Percentiles rank a stretch among this genome's conserved stretches.
Evolutionary conservation across 2,797 vertebrate genomes (phyloP).

Genomic region (Rhodeus uyekii): DNA sequence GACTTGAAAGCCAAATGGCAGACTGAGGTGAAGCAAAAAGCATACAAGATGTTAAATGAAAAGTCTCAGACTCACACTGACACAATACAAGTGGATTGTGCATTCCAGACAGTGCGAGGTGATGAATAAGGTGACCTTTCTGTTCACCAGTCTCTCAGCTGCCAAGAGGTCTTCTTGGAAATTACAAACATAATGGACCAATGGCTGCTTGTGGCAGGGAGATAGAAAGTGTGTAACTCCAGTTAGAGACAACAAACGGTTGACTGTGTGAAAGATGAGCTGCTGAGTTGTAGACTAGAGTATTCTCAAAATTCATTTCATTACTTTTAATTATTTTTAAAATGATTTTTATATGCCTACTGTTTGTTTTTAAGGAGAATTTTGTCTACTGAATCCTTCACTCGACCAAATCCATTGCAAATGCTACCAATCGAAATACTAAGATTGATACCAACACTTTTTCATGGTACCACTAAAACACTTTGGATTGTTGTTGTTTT

Average conservation of each 20-base stretch:
- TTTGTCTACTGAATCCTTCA: background rate
- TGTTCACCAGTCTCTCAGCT: constrained; percentile 41
- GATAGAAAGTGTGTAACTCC: constrained; percentile 12
- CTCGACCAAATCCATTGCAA: background rate
- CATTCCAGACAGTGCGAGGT: constrained; percentile 61
- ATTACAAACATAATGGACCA: constrained; percentile 44
- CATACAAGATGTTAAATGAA: constrained; percentile 69
- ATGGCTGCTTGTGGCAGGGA: constrained; percentile 24
- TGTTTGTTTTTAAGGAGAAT: background rate
- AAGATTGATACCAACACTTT: background rate
- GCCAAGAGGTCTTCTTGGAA: constrained; percentile 37
- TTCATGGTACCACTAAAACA: background rate
- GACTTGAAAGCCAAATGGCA: constrained; percentile 56
- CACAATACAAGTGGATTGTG: constrained; percentile 59
- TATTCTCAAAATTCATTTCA: too few species aligned
- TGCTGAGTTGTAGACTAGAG: too few species aligned
- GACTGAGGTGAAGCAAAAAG: constrained; percentile 60
- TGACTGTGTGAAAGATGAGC: constrained; percentile 57
- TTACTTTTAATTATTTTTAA: constrained; percentile 5
- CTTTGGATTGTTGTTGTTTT: too few species aligned
- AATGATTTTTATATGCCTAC: background rate
- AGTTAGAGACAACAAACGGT: constrained; percentile 57
- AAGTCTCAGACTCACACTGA: constrained; percentile 58
- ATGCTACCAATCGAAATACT: background rate
- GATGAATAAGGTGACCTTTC: constrained; percentile 61